These are phyloP conservation scores for Anastrepha ludens DNA, from an alignment of 1,140 invertebrate species.

Conservation along the genomic window DNA sequence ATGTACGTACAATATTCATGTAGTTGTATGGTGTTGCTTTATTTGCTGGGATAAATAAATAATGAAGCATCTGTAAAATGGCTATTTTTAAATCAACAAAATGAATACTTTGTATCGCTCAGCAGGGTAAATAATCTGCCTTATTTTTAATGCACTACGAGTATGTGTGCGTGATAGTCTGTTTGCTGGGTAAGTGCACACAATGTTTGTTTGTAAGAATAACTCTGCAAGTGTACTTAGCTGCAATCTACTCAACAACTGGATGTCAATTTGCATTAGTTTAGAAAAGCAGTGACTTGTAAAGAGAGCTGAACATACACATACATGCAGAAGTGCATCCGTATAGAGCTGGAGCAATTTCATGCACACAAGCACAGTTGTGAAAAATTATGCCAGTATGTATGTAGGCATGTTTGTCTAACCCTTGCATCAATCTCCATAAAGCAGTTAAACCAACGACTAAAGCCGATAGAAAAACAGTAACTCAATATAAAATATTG, in stretches of 20 bases:
- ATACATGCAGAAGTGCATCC: neutral
- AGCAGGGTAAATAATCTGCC: neutral
- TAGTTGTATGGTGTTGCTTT: neutral
- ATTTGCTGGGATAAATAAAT: neutral
- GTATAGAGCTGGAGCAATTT: neutral
- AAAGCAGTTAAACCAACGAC: neutral
- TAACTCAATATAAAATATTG: slow-evolving; percentile 10
- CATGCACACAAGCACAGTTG: no score
- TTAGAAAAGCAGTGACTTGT: neutral
- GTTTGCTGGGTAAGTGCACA: neutral
- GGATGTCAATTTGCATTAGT: neutral
- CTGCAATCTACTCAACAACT: neutral
- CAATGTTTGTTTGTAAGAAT: slow-evolving; percentile 27
- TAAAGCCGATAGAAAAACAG: neutral
- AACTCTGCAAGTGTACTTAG: slow-evolving; percentile 27
- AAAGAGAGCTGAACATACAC: neutral
- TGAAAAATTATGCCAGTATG: neutral
- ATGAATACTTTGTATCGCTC: neutral
- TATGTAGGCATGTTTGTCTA: neutral
- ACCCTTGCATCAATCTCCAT: neutral
- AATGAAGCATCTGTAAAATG: neutral
- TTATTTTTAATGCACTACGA: neutral
- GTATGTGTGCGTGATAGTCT: no score
- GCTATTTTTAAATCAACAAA: neutral
- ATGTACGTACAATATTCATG: no score